A percentile compares a stretch with the other conserved stretches of the same genome.
Evolutionary conservation across 2,888 invertebrate genomes (phyloP).

Genomic region (Acanthoscelides obtectus): DNA sequence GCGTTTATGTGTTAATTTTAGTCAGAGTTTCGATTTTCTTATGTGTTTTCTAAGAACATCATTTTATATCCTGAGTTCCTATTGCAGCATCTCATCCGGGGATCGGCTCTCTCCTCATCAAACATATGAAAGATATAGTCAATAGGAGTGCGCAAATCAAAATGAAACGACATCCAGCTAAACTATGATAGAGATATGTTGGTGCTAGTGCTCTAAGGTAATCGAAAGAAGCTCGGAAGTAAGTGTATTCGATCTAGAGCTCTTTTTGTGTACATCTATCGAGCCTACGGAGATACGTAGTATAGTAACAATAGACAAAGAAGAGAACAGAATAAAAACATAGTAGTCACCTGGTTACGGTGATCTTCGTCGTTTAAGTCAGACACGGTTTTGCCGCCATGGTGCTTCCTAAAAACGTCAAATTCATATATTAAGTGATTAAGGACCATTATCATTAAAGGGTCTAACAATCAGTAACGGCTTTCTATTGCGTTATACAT

Average conservation of each 20-base stretch:
- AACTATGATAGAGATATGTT: slow-evolving; percentile 46
- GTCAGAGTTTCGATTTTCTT: too few species aligned
- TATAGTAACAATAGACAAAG: slow-evolving; percentile 1
- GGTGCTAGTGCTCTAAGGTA: slow-evolving; percentile 45
- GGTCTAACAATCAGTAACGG: neutral
- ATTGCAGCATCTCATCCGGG: neutral
- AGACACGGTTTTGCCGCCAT: slow-evolving; percentile 35
- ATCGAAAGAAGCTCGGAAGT: slow-evolving; percentile 24
- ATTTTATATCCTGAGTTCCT: too few species aligned
- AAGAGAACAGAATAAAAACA: slow-evolving; percentile 11
- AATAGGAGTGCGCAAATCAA: neutral
- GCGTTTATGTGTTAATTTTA: too few species aligned
- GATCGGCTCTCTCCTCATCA: neutral
- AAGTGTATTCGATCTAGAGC: slow-evolving; percentile 8
- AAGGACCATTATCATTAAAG: neutral
- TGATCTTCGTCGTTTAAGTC: slow-evolving; percentile 41
- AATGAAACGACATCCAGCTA: neutral
- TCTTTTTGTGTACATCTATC: slow-evolving; percentile 32
- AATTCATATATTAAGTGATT: slow-evolving; percentile 1
- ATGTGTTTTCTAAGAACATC: too few species aligned
- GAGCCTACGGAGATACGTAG: slow-evolving; percentile 35
- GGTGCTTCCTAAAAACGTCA: slow-evolving; percentile 29
- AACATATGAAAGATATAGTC: neutral
- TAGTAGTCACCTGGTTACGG: slow-evolving; percentile 43
- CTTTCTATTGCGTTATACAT: too few species aligned